Evolutionary conservation across 2,888 invertebrate genomes (phyloP).

Genomic region (Leptinotarsa haldemani): DNA sequence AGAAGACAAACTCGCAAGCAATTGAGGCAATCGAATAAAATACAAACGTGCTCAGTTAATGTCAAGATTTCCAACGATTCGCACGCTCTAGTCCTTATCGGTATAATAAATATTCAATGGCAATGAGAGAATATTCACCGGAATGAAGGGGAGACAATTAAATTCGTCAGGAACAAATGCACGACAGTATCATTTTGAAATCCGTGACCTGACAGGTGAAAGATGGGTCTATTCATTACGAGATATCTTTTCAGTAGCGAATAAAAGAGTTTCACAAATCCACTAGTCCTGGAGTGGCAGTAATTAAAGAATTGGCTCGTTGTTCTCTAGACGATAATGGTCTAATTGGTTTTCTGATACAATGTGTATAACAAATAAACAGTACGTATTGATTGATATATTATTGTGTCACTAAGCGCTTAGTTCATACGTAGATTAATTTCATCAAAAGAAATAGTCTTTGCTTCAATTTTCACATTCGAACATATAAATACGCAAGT

Average conservation of each 20-base stretch:
- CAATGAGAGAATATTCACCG: background rate
- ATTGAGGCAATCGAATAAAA: slow-evolving; percentile 15
- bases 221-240: slow-evolving; percentile 1
- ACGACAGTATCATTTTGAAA: background rate
- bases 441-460: no score
- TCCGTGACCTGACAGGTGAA: background rate
- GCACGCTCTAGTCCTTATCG: background rate
- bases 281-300: background rate
- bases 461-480: no score
- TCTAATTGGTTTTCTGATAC: background rate
- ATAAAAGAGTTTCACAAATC: background rate
- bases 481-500: no score
- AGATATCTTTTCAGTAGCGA: background rate
- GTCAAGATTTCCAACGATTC: slow-evolving; percentile 14
- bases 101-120: slow-evolving; percentile 10
- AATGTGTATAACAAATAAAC: background rate
- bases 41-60: slow-evolving; percentile 5
- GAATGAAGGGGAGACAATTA: background rate
- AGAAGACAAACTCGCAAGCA: background rate
- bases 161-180: slow-evolving; percentile 4
- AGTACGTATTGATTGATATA: no score
- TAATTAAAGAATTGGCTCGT: background rate
- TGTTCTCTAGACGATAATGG: background rate
- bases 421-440: no score
- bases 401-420: no score